Evolutionary conservation across 2,113 vertebrate genomes (phyloP).

Genomic region (Caracal caracal): DNA sequence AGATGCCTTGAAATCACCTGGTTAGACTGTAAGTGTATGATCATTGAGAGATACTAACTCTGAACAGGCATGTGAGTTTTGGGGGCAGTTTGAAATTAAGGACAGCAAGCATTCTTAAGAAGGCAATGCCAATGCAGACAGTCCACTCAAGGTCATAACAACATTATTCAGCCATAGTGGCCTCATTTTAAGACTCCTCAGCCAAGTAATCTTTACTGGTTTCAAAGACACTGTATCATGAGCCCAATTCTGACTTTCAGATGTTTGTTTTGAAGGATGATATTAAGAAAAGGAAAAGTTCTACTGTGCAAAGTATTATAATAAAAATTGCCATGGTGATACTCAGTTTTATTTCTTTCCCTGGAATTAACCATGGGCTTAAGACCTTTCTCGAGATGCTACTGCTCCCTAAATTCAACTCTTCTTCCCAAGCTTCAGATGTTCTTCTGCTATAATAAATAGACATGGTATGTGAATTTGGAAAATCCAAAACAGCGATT

Average conservation of each 20-base stretch:
- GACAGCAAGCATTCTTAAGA: background rate
- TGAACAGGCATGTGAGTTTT: background rate
- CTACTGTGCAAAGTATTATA: background rate
- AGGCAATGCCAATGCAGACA: background rate
- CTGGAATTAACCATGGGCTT: background rate
- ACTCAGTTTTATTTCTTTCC: background rate
- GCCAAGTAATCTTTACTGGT: background rate
- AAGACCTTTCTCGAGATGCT: background rate
- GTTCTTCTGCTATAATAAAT: background rate
- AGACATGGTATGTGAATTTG: background rate
- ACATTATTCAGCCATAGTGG: background rate
- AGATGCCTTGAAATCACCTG: background rate
- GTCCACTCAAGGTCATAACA: background rate
- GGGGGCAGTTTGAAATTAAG: background rate
- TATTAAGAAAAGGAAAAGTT: background rate
- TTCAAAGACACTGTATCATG: background rate
- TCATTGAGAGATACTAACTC: background rate
- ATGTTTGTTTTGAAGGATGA: background rate
- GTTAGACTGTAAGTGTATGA: background rate
- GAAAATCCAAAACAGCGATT: background rate
- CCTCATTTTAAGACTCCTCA: constrained; percentile 15
- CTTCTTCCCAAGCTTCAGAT: background rate
- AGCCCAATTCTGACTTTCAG: background rate
- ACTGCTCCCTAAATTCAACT: background rate
- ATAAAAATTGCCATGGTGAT: background rate